Percentiles rank a stretch among this genome's conserved stretches.
Conservation (phyloP, 2,113 vertebrate genomes). For the Ammodytes dubius region DNA sequence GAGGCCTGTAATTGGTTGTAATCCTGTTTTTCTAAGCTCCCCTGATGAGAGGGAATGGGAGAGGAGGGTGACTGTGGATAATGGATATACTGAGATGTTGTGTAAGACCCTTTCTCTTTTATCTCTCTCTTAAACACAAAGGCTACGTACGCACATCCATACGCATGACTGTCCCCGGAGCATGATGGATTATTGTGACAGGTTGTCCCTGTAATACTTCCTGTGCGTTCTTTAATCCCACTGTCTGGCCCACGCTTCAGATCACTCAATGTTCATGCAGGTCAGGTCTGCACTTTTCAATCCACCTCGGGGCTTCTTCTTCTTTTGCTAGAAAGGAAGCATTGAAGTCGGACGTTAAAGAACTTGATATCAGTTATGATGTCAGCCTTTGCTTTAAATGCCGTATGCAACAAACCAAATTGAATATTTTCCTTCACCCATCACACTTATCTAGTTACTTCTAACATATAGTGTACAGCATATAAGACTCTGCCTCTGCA, state of each 20-base stretch:
- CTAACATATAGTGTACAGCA: not conserved
- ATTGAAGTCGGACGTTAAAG: not conserved
- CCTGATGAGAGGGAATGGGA: constrained; percentile 64
- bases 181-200: constrained; percentile 53
- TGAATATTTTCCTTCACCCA: not conserved
- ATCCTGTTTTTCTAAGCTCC: constrained; percentile 74
- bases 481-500: not conserved
- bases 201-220: constrained; percentile 57
- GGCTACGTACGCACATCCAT: constrained; percentile 26
- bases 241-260: constrained; percentile 8
- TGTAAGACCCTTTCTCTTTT: constrained; percentile 49
- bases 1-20: constrained; percentile 77
- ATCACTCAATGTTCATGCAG: constrained; percentile 31
- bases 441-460: not conserved
- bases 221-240: constrained; percentile 36
- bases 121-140: constrained; percentile 1
- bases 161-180: constrained; percentile 40
- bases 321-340: not conserved
- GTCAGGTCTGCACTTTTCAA: constrained; percentile 17
- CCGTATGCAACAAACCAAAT: not conserved
- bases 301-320: too few species aligned
- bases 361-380: not conserved
- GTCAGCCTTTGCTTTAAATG: not conserved
- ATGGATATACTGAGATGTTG: constrained; percentile 61
- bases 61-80: constrained; percentile 61